Conservation (phyloP, 2,888 invertebrate species). For the Pheosia tremula region DNA sequence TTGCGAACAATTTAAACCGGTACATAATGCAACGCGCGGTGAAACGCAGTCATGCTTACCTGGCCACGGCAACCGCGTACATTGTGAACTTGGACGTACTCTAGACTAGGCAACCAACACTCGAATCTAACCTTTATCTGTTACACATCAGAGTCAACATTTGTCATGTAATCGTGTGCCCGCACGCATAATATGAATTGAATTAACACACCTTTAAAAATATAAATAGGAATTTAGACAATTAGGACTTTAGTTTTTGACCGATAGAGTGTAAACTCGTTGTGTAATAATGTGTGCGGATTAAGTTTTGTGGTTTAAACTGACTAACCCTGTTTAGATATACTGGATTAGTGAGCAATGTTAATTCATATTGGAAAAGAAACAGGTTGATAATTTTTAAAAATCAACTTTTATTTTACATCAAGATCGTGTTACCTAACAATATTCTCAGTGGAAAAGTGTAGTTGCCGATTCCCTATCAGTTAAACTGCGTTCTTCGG, state of each 20-base stretch:
- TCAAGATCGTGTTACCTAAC: no score
- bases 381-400: no score
- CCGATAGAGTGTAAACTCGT: not conserved
- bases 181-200: not conserved
- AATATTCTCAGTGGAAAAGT: no score
- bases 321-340: not conserved
- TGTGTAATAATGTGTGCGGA: not conserved
- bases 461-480: no score
- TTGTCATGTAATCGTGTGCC: not conserved
- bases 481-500: no score
- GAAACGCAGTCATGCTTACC: slow-evolving; percentile 27
- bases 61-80: slow-evolving; percentile 8
- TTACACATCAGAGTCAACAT: not conserved
- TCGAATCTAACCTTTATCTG: not conserved
- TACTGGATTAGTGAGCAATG: no score
- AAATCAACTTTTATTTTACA: no score
- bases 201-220: not conserved
- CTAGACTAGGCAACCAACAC: not conserved
- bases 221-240: not conserved
- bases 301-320: not conserved
- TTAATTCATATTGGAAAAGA: no score
- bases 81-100: slow-evolving; percentile 9
- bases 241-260: not conserved
- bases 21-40: slow-evolving; percentile 22
- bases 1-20: slow-evolving; percentile 18